Conservation (phyloP, 30 jellyfish, hydroid and myxozoan species). For the Aurelia sp. region DNA sequence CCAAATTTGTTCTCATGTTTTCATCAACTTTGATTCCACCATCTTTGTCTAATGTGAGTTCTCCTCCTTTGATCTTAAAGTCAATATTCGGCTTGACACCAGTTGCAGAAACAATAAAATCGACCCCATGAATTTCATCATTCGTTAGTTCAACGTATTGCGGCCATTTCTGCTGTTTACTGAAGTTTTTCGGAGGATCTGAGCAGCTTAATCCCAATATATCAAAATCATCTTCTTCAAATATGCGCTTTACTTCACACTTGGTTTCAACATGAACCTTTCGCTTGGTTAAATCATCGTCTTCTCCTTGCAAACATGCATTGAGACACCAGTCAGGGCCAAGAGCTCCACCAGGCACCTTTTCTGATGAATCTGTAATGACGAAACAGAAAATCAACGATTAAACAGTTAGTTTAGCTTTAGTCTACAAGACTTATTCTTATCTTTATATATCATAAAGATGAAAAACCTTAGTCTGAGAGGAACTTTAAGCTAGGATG, state of each 20-base stretch:
- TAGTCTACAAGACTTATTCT: too few relatives aligned
- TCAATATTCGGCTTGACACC: slow-evolving; percentile 85
- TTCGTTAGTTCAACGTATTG: slow-evolving; percentile 70
- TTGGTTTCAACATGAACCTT: slow-evolving; percentile 60
- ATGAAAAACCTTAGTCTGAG: too few relatives aligned
- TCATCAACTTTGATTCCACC: slow-evolving; percentile 89
- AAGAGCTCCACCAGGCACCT: slow-evolving; percentile 80
- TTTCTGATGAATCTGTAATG: background rate
- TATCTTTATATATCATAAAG: too few relatives aligned
- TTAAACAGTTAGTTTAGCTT: too few relatives aligned
- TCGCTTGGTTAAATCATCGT: background rate
- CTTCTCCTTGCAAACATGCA: slow-evolving; percentile 46
- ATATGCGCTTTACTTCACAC: slow-evolving; percentile 67
- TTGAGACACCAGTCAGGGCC: slow-evolving; percentile 98
- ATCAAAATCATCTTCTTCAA: slow-evolving; percentile 6
- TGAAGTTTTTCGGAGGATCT: background rate
- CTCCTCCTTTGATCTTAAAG: slow-evolving; percentile 26
- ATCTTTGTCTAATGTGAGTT: slow-evolving; percentile 56
- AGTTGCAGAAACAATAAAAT: slow-evolving; percentile 87
- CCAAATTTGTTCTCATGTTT: slow-evolving; percentile 85
- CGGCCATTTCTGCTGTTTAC: slow-evolving; percentile 17
- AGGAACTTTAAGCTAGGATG: background rate
- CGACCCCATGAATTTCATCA: slow-evolving; percentile 77
- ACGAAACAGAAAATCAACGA: too few relatives aligned
- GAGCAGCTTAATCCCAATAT: slow-evolving; percentile 10